Base-by-base conservation (phyloP, 1,140 invertebrate species). In the Pseudobourletiella spinata region DNA sequence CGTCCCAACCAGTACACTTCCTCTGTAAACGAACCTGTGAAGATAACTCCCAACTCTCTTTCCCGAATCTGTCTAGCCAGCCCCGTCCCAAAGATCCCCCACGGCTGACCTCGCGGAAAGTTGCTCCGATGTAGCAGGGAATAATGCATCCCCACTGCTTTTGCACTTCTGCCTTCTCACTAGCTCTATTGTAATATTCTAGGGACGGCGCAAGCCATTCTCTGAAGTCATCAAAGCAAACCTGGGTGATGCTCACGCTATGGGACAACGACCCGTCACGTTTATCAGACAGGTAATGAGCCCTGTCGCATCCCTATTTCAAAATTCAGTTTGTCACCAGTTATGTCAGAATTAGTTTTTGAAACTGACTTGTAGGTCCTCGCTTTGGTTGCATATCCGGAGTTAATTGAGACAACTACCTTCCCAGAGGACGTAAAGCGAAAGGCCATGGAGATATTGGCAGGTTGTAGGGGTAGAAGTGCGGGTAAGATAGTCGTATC, bases 171-270 rank as follows among this genome's bases (percentile, higher is more conserved):
- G 35, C 18, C 35, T n/a, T n/a, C n/a, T n/a, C n/a, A n/a, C 35
- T 42, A 18, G 14, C 35, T 42, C 35, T 18, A 42, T 50, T 22
- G 22, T 14, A 14, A n/a, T n/a, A n/a, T n/a, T n/a, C n/a, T n/a
- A 89, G 85, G 92, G 92, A 25, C 83, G 78, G 0, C 80, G 86
- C 70, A 92, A 93, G 72, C 89, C 91, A 28, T 98, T 98, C 77
- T 84, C 84, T 56, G 86, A 87, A 77, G 93, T 99, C 15, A 93
- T 98, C 70, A 89, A 90, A 73, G 93, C 94, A 1, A 99, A 99
- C 77, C 94, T 99, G 72, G 96, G 96, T 35, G 96, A 99, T 79
- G 95, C 93, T 65, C 96, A 99, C 79, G 95, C 96, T 1, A 96
- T 95, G 87, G 93, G 93, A 18, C 95, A 99, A 76, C 77, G 79